Conservation (phyloP, 53 echinoderm and acorn worm genomes). For the Holothuria leucospilota region DNA sequence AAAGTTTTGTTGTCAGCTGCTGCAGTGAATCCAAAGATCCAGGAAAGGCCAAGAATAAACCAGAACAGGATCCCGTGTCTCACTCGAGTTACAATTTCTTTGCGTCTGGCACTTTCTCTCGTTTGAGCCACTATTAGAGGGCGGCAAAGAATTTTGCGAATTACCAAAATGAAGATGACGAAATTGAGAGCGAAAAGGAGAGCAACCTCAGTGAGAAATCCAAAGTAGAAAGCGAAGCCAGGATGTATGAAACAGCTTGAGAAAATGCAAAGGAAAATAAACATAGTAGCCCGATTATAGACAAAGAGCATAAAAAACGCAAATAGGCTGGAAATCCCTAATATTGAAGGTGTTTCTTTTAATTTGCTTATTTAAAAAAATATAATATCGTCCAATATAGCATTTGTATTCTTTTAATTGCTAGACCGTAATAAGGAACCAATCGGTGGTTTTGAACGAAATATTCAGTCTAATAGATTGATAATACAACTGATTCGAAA, state of each 20-base stretch:
- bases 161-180: constrained; percentile 62
- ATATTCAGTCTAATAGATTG: too few relatives aligned
- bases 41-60: constrained; percentile 66
- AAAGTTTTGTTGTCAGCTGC: constrained; percentile 35
- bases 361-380: too few relatives aligned
- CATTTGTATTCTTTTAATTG: too few relatives aligned
- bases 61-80: constrained; percentile 58
- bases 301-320: too few relatives aligned
- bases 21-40: constrained; percentile 66
- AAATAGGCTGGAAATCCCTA: too few relatives aligned
- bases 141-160: constrained; percentile 61
- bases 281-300: too few relatives aligned
- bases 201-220: constrained; percentile 54
- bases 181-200: constrained; percentile 66
- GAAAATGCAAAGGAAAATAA: too few relatives aligned
- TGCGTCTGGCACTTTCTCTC: not conserved
- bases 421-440: too few relatives aligned
- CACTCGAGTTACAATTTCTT: constrained; percentile 50
- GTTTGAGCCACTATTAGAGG: not conserved
- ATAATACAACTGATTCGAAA: too few relatives aligned
- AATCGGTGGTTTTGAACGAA: too few relatives aligned
- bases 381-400: too few relatives aligned
- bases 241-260: constrained; percentile 56
- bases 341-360: too few relatives aligned
- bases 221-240: constrained; percentile 63